Base-by-base conservation (phyloP, 2,888 invertebrate genomes). In the Acrobasis suavella region DNA sequence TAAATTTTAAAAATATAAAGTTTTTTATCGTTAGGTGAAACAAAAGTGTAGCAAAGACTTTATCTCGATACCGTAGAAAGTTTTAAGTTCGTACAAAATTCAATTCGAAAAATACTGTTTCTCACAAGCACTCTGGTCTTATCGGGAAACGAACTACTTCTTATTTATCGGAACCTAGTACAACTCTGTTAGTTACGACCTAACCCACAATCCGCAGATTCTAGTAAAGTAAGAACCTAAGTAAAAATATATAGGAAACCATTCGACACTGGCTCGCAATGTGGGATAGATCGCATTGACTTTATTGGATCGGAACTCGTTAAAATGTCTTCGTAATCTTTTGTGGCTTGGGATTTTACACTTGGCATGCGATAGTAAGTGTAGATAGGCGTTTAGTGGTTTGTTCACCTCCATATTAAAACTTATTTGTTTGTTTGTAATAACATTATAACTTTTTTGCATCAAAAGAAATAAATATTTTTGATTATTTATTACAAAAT, bases 251-350 rank as follows among this genome's bases (percentile, higher is more conserved):
- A 17, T 51, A 12, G 16, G 17, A 22, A 49, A 49, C 17, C 22
- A 17, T 51, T 51, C 22, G 1, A 17, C 12, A 51, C 51, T 12
- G 32, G 32, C 2, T 12, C 16, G 56, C 56, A 17, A 56, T 56
- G 42, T 56, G 17, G 14, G 56, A 56, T 22, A 22, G 22, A 22
- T 56, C 42, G 56, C 17, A 56, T 56, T 56, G 56, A 46, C 42
- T 56, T 56, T 55, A 15, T 38, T 55, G n/a, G 17, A 42, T 42
- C 9, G 54, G n/a, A 42, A 42, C 10, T 56, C n/a, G 52, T n/a
- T 32, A 52, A 51, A 51, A 9, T 32, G 46, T 55, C 55, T 39
- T 39, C 39, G 12, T 55, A 55, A 42, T 56, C 42, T 14, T 46
- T 9, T 14, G 56, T 12, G 46, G 6, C 14, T 46, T n/a, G 46